Base-by-base conservation (phyloP, 2,797 vertebrate species). In the Odontamblyopus rebecca region DNA sequence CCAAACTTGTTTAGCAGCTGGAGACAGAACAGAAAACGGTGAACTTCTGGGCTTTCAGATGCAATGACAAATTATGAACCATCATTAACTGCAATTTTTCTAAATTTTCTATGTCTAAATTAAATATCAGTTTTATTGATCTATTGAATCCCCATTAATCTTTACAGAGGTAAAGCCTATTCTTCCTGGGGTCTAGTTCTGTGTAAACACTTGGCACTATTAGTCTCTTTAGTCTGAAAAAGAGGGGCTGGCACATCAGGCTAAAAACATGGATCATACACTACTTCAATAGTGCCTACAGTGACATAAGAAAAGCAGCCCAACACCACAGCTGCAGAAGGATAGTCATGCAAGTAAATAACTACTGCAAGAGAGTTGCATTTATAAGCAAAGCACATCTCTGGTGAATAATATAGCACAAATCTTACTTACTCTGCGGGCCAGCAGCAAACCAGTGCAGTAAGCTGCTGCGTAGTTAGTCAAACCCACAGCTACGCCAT, bases 401-500 rank as follows among this genome's bases (percentile, higher is more conserved):
- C 23, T 27, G 11, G 23, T 27, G 9, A 3, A 59, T 11, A 57
- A 19, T 57, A 57, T 26, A 12, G 23, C 18, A 65, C n/a, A 64
- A n/a, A 16, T 23, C 5, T 16, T 1, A 67, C 85, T 72, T 91
- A 99, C 97, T 95, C 97, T 92, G 90, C 97, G 97, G 26, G 97
- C 98, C 91, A 99, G 82, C 80, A 99, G 94, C 85, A 99, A 94
- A 38, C 97, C 97, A 0, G 97, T 99, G 86, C 98, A 99, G 88
- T 99, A 99, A 4, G 98, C 96, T 0, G 98, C 97, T n/a, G 98
- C 97, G 0, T 99, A 99, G 90, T 99, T 99, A 1, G 97, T 97
- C 71, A 99, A 94, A 78, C 98, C 98, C 30, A 97, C 97, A 50
- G 95, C 85, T 78, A 98, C 93, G 0, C 97, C 97, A 0, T 97